phyloP scores from a whole-genome alignment of 2,888 invertebrate genomes.

The Luffia ferchaultella region DNA sequence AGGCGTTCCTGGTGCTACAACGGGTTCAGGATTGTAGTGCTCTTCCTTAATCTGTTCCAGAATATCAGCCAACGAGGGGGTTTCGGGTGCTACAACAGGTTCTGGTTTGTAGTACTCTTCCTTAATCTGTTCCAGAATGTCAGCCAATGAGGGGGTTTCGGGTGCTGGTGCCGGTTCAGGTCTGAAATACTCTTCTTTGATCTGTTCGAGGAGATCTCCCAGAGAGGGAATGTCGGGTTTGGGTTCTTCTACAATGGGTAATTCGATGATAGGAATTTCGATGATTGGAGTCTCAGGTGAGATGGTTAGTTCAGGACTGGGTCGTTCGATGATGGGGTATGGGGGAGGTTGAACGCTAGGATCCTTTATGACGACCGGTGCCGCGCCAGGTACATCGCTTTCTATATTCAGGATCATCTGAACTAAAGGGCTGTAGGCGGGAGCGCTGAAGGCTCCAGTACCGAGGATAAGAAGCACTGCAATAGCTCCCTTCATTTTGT shows the following conservation, averaged over 20 bases:
- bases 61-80: not conserved
- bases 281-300: not conserved
- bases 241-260: not conserved
- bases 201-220: not conserved
- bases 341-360: not conserved
- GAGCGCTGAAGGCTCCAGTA: not conserved
- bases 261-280: not conserved
- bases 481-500: not conserved
- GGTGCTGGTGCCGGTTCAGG: not conserved
- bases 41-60: not conserved
- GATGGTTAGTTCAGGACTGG: no score
- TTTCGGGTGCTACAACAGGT: not conserved
- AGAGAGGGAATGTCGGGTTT: not conserved
- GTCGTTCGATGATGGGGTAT: not conserved
- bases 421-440: not conserved
- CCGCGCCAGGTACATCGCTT: not conserved
- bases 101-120: not conserved
- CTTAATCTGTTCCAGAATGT: not conserved
- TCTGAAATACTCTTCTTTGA: not conserved
- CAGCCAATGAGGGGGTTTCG: not conserved
- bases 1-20: no score
- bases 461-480: not conserved
- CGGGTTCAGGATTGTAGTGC: no score
- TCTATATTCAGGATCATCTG: not conserved
- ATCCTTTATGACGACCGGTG: not conserved